Conservation (phyloP, 1,140 invertebrate species). For the Meloidogyne chitwoodi region DNA sequence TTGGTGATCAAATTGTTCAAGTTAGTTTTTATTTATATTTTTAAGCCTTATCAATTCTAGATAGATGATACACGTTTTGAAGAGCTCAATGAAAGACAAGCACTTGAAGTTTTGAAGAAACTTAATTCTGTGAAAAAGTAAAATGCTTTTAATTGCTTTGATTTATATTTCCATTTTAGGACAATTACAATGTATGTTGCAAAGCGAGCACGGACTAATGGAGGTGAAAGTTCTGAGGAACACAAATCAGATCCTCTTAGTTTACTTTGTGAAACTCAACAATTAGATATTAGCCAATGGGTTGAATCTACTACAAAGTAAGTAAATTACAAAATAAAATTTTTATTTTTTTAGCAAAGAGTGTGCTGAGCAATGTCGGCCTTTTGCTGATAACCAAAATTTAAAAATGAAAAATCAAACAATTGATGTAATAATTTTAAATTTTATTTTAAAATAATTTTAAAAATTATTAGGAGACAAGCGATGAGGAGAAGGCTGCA, state of each 20-base stretch:
- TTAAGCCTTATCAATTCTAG: background rate
- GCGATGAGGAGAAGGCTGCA: conserved; percentile 50
- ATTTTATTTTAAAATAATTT: background rate
- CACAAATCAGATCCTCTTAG: conserved; percentile 42
- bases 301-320: conserved; percentile 46
- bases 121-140: conserved; percentile 33
- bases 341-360: background rate
- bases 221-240: background rate
- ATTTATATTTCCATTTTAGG: conserved; percentile 33
- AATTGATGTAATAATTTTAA: background rate
- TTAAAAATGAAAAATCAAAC: background rate
- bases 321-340: background rate
- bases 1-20: conserved; percentile 88
- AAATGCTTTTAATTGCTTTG: background rate
- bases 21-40: conserved; percentile 62
- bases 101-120: conserved; percentile 40
- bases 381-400: background rate
- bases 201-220: conserved; percentile 40
- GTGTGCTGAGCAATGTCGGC: background rate
- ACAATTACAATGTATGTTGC: conserved; percentile 47
- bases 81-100: conserved; percentile 58
- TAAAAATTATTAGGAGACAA: conserved; percentile 37
- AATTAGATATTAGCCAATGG: conserved; percentile 49
- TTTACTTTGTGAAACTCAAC: conserved; percentile 48
- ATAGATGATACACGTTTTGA: conserved; percentile 65